Base-by-base conservation (phyloP, 2,113 vertebrate genomes). In the Oxyura jamaicensis region DNA sequence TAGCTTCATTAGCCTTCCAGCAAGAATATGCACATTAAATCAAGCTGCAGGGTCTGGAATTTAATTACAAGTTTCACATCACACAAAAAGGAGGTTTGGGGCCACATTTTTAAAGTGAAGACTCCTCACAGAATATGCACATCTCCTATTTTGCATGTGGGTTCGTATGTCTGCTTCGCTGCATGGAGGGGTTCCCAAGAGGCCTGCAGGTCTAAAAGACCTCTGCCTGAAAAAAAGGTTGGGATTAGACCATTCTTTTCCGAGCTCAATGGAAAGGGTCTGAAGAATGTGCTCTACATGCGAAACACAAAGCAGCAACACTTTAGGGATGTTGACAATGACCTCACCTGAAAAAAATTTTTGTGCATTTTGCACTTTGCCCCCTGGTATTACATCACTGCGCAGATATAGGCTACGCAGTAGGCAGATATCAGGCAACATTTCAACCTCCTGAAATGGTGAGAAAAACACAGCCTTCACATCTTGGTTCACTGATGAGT, bases 41-140 rank as follows among this genome's bases (percentile, higher is more conserved):
- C n/a, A 14, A 92, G 93, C 95, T 97, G 95, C 88, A 91, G 95
- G 96, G 88, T 91, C 90, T 82, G 66, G 88, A 90, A 86, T 85
- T 73, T 76, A 95, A 96, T 91, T 90, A 86, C 10, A 81, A 82
- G 73, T 84, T 88, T 86, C 86, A 66, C 36, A 2, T 88, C 75
- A 62, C 41, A 25, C 77, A 69, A 92, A 96, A 92, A 86, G 90
- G 86, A 96, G 95, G 95, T 96, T 95, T 90, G 92, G 71, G 95
- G 95, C 83, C 95, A 96, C 77, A 62, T 72, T 94, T 96, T 96
- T 88, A 66, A 94, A 94, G 88, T 8, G 48, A 90, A 94, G 86
- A 48, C 0, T 0, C 80, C 90, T 91, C 69, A 79, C 18, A 69
- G 60, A 81, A 11, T 11, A 75, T 18, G 44, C 39, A 65, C 44